Percentiles rank a stretch among this genome's conserved stretches.
phyloP scores from a whole-genome alignment of 2,113 vertebrate species.

The Corythoichthys haematopterus region DNA sequence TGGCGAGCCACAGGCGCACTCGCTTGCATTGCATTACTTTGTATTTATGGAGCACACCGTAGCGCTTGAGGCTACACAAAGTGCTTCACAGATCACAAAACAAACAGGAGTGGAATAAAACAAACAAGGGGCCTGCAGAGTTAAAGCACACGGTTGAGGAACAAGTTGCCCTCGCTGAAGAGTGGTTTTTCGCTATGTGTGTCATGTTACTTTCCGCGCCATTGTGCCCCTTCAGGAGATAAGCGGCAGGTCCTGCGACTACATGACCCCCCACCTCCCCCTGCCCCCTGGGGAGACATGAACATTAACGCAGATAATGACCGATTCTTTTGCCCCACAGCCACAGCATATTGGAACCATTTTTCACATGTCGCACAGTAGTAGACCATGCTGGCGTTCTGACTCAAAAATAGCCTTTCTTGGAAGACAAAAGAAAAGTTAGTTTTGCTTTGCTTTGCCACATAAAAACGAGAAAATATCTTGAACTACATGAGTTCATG shows the following conservation, averaged over 20 bases:
- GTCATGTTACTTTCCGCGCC: conserved; percentile 1
- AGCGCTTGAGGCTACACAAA: conserved; percentile 6
- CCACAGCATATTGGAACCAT: conserved; percentile 3
- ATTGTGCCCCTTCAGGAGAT: neutral
- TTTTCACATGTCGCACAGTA: neutral
- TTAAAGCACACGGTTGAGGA: conserved; percentile 6
- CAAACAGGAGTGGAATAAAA: conserved; percentile 9
- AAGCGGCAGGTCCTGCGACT: neutral
- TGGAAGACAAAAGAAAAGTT: neutral
- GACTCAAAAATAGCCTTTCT: neutral
- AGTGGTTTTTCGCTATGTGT: neutral
- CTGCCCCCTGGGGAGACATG: neutral
- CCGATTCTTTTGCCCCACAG: conserved; percentile 4
- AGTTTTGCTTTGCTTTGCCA: neutral
- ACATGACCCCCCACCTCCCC: neutral
- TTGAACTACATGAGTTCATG: neutral
- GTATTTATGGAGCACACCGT: conserved; percentile 7
- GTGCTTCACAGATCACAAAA: conserved; percentile 15
- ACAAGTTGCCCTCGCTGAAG: neutral
- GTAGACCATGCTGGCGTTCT: neutral
- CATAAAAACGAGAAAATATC: neutral
- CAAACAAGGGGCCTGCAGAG: conserved; percentile 10
- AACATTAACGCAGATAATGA: conserved; percentile 9
- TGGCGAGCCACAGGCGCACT: neutral
- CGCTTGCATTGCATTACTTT: conserved; percentile 9